Evolutionary conservation across 2,888 invertebrate genomes (phyloP).

Genomic region (Zaprionus lineosus): DNA sequence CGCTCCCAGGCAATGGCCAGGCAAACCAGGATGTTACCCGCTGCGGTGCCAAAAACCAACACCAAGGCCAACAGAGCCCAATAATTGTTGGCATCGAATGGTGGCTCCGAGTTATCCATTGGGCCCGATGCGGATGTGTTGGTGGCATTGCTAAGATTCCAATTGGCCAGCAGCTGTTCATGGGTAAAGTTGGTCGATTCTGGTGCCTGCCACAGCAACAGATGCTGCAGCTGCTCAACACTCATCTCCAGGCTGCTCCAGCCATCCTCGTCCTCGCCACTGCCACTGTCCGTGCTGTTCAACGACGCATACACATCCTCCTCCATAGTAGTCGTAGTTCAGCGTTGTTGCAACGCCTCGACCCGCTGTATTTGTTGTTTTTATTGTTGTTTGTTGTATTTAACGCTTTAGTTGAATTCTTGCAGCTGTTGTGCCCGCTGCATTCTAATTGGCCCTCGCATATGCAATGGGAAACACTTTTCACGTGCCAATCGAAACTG

Average conservation of each 20-base stretch:
- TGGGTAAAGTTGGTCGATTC: slow-evolving; percentile 24
- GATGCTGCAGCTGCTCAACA: slow-evolving; percentile 46
- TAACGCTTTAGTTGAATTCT: slow-evolving; percentile 6
- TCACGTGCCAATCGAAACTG: slow-evolving; percentile 41
- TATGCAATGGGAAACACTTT: slow-evolving; percentile 32
- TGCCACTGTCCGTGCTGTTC: slow-evolving; percentile 53
- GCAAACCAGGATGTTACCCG: slow-evolving; percentile 96
- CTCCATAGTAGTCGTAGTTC: slow-evolving; percentile 60
- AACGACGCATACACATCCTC: slow-evolving; percentile 75
- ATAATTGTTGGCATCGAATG: slow-evolving; percentile 86
- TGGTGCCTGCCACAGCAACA: slow-evolving; percentile 48
- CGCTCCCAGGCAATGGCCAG: slow-evolving; percentile 96
- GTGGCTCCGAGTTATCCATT: background rate
- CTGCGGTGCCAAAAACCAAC: slow-evolving; percentile 92
- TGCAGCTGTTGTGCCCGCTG: slow-evolving; percentile 12
- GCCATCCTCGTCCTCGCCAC: slow-evolving; percentile 34
- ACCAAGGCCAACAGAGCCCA: slow-evolving; percentile 91
- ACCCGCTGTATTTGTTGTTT: slow-evolving; percentile 5
- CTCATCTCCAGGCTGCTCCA: slow-evolving; percentile 46
- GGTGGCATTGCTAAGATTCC: slow-evolving; percentile 49
- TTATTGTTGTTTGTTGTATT: slow-evolving; percentile 5
- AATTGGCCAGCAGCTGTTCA: slow-evolving; percentile 20
- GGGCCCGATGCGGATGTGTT: slow-evolving; percentile 5
- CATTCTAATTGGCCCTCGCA: slow-evolving; percentile 64
- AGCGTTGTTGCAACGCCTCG: slow-evolving; percentile 26